Evolutionary conservation across 1,140 invertebrate species (phyloP).

Genomic region (Akabosia matsudoensis): DNA sequence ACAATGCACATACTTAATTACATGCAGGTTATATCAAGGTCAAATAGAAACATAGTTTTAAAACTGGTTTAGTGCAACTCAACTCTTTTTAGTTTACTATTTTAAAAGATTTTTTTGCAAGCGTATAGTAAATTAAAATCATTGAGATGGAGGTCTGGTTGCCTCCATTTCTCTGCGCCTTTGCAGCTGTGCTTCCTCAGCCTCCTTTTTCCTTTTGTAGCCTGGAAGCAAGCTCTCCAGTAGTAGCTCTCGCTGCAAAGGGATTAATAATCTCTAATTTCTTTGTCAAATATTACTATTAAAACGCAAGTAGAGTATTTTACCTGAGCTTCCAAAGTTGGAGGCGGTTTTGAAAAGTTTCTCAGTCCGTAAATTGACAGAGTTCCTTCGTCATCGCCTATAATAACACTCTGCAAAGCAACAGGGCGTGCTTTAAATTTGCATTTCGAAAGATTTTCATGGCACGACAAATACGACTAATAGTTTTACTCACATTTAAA

Average conservation of each 20-base stretch:
- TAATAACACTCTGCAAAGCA: conserved; percentile 32
- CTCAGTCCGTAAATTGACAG: conserved; percentile 35
- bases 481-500: conserved; percentile 6
- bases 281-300: neutral
- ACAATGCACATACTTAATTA: too few relatives aligned
- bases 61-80: too few relatives aligned
- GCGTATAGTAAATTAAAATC: neutral
- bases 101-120: too few relatives aligned
- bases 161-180: neutral
- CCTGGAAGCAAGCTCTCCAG: conserved; percentile 37
- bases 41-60: too few relatives aligned
- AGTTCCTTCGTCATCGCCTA: conserved; percentile 39
- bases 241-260: conserved; percentile 24
- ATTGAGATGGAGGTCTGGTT: neutral
- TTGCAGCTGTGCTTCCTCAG: neutral
- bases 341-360: conserved; percentile 39
- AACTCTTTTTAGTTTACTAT: too few relatives aligned
- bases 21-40: too few relatives aligned
- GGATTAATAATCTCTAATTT: conserved; percentile 9
- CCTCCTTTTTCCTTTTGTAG: conserved; percentile 30
- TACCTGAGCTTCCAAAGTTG: conserved; percentile 30
- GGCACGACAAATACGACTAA: too few relatives aligned
- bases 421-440: too few relatives aligned
- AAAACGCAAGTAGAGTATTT: neutral
- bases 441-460: too few relatives aligned